Evolutionary conservation across 1,140 invertebrate genomes (phyloP), one percentile per base, ranked within the genome.

Genomic region (Plodia interpunctella): DNA sequence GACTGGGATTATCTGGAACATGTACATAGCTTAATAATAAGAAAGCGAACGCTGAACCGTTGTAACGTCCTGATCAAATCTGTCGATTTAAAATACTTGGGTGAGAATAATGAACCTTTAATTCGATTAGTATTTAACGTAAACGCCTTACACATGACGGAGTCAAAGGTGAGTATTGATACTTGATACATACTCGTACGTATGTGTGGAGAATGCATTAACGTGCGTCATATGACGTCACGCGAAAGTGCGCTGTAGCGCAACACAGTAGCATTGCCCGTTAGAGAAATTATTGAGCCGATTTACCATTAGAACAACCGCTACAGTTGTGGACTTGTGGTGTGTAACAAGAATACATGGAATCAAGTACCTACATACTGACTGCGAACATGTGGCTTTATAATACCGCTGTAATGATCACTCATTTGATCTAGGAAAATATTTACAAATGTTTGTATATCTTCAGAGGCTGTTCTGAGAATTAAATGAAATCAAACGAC

Each of bases 141-240:
- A 44, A 15, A 44, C 38, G n/a, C 3, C 13, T 10, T 44, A 51
- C 54, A 32, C 59, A 50, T 32, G 54, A 58, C 17, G 2, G 57
- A 52, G 67, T 69, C 66, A 72, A 65, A 69, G 64, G 65, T 60
- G 59, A 66, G 19, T 18, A n/a, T 54, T 60, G 63, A 68, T 59
- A 68, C 28, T 66, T 52, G 59, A 61, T 56, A 35, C 35, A 13
- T 44, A 38, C 35, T 19, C 2, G 18, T n/a, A 21, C 10, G 28
- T 20, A 17, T 35, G 20, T 57, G 44, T 55, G 50, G 32, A 13
- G 38, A 44, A 44, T 55, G 56, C 54, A 59, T 58, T 57, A 32
- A 62, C 55, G 35, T 65, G 61, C 58, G 53, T 67, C 63, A 60
- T 19, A 5, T 44, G 8, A 49, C 56, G 44, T 17, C 21, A 21